These are phyloP conservation scores for Ceratotherium simum DNA, from an alignment of 2,113 vertebrate species.

Conservation along the genomic window DNA sequence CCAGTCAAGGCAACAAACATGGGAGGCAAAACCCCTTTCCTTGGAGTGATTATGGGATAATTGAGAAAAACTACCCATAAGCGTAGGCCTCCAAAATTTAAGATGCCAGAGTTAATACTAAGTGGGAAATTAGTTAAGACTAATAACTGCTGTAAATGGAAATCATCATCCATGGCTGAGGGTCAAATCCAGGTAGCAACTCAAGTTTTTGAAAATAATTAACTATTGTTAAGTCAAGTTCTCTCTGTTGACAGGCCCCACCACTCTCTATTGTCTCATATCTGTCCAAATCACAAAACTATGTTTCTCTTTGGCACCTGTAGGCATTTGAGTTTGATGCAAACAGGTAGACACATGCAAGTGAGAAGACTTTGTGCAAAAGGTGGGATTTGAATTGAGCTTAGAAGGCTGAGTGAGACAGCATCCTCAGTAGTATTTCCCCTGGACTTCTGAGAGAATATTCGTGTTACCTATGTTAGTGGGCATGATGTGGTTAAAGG, in stretches of 20 bases:
- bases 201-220: not conserved
- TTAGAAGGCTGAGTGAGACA: not conserved
- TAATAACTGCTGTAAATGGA: not conserved
- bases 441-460: not conserved
- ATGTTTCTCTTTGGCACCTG: not conserved
- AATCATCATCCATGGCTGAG: not conserved
- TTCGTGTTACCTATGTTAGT: no score
- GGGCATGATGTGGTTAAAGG: not conserved
- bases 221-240: not conserved
- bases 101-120: not conserved
- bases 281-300: not conserved
- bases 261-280: not conserved
- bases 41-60: not conserved
- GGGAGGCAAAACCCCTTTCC: not conserved
- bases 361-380: not conserved
- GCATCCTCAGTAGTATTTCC: not conserved
- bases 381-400: not conserved
- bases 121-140: not conserved
- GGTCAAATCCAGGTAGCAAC: not conserved
- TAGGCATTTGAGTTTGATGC: not conserved
- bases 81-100: not conserved
- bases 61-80: not conserved
- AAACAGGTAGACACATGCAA: not conserved
- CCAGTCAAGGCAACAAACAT: not conserved
- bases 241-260: not conserved